Conservation (phyloP, 2,888 invertebrate genomes). For the Cerceris rybyensis region DNA sequence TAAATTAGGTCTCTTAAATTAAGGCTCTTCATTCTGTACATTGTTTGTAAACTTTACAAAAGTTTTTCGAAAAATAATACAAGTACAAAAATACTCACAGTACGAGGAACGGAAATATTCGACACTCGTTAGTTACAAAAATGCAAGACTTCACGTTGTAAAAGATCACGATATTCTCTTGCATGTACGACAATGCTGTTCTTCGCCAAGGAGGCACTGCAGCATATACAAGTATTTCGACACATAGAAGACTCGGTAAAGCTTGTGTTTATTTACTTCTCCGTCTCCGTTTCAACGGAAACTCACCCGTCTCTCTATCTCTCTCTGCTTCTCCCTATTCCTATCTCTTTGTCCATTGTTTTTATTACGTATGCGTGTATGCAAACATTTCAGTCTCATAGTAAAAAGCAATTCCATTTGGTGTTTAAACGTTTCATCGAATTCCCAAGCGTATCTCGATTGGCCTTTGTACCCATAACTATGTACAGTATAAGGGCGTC, state of each 20-base stretch:
- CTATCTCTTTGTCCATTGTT: constrained; percentile 24
- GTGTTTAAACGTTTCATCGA: constrained; percentile 54
- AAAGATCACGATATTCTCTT: constrained; percentile 27
- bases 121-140: constrained; percentile 65
- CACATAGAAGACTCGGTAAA: constrained; percentile 42
- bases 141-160: constrained; percentile 59
- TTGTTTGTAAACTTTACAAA: constrained; percentile 67
- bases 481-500: constrained; percentile 39
- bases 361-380: constrained; percentile 45
- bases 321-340: constrained; percentile 4
- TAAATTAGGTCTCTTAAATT: constrained; percentile 76
- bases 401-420: constrained; percentile 75
- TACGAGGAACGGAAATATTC: constrained; percentile 76
- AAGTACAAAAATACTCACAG: constrained; percentile 78
- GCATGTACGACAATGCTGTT: constrained; percentile 39
- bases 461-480: constrained; percentile 31
- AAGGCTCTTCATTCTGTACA: constrained; percentile 69
- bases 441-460: constrained; percentile 36
- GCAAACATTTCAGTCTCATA: constrained; percentile 76
- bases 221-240: constrained; percentile 36
- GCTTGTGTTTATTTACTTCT: constrained; percentile 32
- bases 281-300: constrained; percentile 30
- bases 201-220: constrained; percentile 56
- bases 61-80: constrained; percentile 76
- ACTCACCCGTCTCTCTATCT: too few species aligned